Base-by-base conservation (phyloP, 2,797 vertebrate genomes). In the Ptychobarbus kaznakovi region DNA sequence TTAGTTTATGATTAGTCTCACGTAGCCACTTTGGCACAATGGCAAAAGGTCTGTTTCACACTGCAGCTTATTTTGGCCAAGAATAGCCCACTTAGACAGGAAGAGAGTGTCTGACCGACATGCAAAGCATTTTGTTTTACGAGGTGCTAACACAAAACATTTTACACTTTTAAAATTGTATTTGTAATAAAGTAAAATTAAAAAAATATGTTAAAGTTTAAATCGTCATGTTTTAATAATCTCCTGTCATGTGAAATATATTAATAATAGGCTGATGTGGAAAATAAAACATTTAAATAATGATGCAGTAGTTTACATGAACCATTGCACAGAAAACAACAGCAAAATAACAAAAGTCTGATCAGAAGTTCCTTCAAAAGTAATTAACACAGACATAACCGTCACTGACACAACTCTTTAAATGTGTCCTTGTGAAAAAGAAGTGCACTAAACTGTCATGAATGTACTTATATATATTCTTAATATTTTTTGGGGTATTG, bases 1-100 rank as follows among this genome's bases (percentile, higher is more conserved):
- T 77, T 42, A n/a, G 22, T 78, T 78, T 10, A 61, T 78, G 53
- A 78, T 78, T 78, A 61, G 75, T 58, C 38, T 61, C 75, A 78
- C 75, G 75, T 78, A 78, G 75, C 22, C 22, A 25, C 53, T 61
- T 78, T 78, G 75, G 61, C 75, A 25, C 8, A n/a, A 78, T 61
- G 75, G 75, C 75, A 78, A 78, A 78, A 61, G 75, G 75, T 78
- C 75, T 38, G 32, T 76, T 76, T 78, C 75, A 78, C 20, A 42
- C 8, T 18, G 22, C 22, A 58, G 75, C 53, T 61, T 61, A 58
- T 58, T 77, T 12, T 42, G 35, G 75, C 22, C 53, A 42, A 25
- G 35, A 77, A 42, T 77, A 58, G 42, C 53, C 35, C 53, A 77
- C 53, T 78, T 61, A 61, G 75, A 78, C 53, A 42, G 53, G 20